A percentile compares a stretch with the other conserved stretches of the same genome.
Conservation (phyloP, 1,140 invertebrate genomes). For the Ceratina australensis region DNA sequence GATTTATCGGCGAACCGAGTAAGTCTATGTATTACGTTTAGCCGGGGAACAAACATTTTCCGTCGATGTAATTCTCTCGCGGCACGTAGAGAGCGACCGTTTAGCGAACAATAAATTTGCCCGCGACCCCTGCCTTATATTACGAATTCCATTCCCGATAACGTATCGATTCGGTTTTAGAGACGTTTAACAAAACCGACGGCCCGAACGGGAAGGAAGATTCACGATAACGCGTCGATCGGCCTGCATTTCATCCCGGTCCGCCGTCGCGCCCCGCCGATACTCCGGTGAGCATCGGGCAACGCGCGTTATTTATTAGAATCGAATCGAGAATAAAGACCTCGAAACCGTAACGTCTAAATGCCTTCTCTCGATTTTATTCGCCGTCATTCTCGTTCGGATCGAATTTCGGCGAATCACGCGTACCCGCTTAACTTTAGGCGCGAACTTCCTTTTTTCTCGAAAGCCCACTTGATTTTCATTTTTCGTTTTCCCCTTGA, state of each 20-base stretch:
- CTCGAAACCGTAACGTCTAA: not conserved
- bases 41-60: too few relatives aligned
- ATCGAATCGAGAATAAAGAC: not conserved
- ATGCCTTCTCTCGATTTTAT: too few relatives aligned
- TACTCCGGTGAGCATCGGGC: not conserved
- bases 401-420: too few relatives aligned
- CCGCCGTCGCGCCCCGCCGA: not conserved
- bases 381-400: too few relatives aligned
- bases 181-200: not conserved
- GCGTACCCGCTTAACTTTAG: too few relatives aligned
- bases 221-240: conserved; percentile 7
- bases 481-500: not conserved
- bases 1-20: too few relatives aligned
- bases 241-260: not conserved
- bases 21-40: too few relatives aligned
- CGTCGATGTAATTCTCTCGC: not conserved
- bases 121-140: not conserved
- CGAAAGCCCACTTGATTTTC: too few relatives aligned
- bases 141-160: conserved; percentile 10
- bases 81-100: not conserved
- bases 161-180: not conserved
- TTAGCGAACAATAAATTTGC: conserved; percentile 1
- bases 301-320: not conserved
- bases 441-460: too few relatives aligned
- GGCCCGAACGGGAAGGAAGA: not conserved